Conservation (phyloP, 2,888 invertebrate species). For the Pristionchus arcanus region DNA sequence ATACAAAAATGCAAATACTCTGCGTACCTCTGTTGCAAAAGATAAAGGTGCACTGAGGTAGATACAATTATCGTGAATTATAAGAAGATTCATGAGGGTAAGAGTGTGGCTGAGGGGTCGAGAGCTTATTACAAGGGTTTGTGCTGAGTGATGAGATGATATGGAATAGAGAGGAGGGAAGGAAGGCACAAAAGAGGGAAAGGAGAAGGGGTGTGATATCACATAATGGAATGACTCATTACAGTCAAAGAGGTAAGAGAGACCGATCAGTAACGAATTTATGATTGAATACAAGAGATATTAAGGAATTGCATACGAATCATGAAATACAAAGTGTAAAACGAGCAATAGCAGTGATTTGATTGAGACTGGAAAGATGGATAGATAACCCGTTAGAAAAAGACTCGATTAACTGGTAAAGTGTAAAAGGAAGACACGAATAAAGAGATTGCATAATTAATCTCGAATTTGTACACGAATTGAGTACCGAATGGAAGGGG, state of each 20-base stretch:
- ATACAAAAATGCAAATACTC: slow-evolving; percentile 48
- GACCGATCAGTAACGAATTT: background rate
- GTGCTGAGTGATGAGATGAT: background rate
- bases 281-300: background rate
- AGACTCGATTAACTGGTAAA: slow-evolving; percentile 28
- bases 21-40: background rate
- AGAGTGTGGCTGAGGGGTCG: too few relatives aligned
- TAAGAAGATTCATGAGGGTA: background rate
- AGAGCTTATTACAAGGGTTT: slow-evolving; percentile 16
- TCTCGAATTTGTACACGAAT: slow-evolving; percentile 7
- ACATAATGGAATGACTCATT: background rate
- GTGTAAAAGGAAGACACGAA: background rate
- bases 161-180: background rate
- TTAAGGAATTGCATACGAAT: background rate
- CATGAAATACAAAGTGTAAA: background rate
- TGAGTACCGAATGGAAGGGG: background rate
- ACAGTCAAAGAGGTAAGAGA: background rate
- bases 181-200: slow-evolving; percentile 3
- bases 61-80: background rate
- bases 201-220: background rate
- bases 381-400: background rate
- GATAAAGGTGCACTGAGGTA: slow-evolving; percentile 14
- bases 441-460: background rate
- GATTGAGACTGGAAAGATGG: background rate
- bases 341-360: background rate